These are phyloP conservation scores for Theretra japonica DNA, from an alignment of 2,888 invertebrate genomes.

Conservation along the genomic window DNA sequence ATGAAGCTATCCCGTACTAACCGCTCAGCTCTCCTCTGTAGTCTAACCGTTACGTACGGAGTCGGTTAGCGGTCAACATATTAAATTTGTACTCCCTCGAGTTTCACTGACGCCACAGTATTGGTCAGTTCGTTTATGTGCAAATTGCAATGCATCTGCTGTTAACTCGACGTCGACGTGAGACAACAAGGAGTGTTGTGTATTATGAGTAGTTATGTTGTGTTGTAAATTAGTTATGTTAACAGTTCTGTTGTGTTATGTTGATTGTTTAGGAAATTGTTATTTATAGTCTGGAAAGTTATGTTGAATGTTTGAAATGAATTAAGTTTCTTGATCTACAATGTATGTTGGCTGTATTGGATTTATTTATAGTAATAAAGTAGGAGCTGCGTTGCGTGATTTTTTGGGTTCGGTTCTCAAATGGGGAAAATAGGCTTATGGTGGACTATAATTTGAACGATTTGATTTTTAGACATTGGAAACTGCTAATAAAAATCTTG, in stretches of 20 bases:
- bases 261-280: not conserved
- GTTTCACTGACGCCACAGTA: constrained; percentile 1
- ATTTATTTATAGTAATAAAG: no score
- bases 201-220: not conserved
- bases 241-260: not conserved
- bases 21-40: no score
- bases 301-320: no score
- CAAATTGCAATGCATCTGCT: constrained; percentile 17
- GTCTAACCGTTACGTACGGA: not conserved
- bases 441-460: no score
- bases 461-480: no score
- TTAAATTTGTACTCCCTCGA: constrained; percentile 13
- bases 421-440: no score
- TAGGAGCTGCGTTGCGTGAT: no score
- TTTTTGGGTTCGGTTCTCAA: no score
- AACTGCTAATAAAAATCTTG: no score
- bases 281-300: not conserved
- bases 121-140: constrained; percentile 17
- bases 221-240: not conserved
- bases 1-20: no score
- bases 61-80: constrained; percentile 22
- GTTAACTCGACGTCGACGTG: not conserved
- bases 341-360: no score
- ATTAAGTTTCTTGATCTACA: no score
- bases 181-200: not conserved